These are phyloP conservation scores for Bombus cullumanus DNA, from an alignment of 1,140 invertebrate genomes.

Conservation along the genomic window DNA sequence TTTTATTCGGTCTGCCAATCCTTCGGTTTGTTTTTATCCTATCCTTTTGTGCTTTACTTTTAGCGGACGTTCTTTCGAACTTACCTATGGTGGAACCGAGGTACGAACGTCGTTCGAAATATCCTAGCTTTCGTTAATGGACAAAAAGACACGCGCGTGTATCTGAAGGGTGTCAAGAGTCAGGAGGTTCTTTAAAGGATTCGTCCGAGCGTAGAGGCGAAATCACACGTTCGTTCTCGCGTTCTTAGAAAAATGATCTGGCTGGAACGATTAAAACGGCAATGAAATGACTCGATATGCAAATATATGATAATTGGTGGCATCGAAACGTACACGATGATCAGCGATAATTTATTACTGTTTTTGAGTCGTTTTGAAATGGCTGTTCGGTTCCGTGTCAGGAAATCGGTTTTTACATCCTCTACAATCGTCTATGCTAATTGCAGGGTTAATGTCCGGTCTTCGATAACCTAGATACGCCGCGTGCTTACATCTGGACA, in stretches of 20 bases:
- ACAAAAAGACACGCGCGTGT: neutral
- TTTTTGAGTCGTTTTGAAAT: constrained; percentile 20
- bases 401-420: constrained; percentile 1
- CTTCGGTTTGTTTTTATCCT: neutral
- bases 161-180: neutral
- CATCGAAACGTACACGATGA: neutral
- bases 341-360: constrained; percentile 36
- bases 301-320: constrained; percentile 33
- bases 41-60: neutral
- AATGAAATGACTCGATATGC: constrained; percentile 30
- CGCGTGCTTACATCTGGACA: too few species aligned
- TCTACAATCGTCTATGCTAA: constrained; percentile 5
- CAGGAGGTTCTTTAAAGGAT: neutral
- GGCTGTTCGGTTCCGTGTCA: neutral
- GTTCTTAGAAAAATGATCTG: neutral
- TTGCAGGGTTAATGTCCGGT: neutral
- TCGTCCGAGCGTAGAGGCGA: too few species aligned
- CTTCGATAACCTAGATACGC: neutral
- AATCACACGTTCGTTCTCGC: neutral
- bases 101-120: neutral
- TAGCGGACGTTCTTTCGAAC: neutral
- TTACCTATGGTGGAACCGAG: neutral
- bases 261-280: neutral
- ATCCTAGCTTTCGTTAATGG: neutral
- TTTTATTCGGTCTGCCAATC: neutral